Percentiles rank a stretch among this genome's conserved stretches.
Evolutionary conservation across 2,113 vertebrate genomes (phyloP).

Genomic region (Gyps fulvus): DNA sequence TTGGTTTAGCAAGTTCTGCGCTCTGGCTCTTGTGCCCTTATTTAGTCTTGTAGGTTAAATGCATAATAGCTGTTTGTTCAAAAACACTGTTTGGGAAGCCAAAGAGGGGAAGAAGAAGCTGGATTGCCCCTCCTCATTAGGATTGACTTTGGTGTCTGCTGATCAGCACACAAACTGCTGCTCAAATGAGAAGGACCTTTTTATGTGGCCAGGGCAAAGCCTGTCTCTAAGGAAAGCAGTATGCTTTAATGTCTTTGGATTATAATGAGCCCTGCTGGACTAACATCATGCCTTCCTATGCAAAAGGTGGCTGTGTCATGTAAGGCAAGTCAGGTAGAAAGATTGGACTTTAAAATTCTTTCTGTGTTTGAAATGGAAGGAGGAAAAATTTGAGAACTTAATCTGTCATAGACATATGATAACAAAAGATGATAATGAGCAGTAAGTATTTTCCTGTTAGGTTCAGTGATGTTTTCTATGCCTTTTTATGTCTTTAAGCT

Average conservation of each 20-base stretch:
- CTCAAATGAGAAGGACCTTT: neutral
- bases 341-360: neutral
- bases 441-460: neutral
- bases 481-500: neutral
- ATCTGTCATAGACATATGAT: neutral
- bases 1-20: neutral
- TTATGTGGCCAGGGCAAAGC: neutral
- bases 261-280: neutral
- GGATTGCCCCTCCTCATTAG: neutral
- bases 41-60: neutral
- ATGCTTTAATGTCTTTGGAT: neutral
- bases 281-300: neutral
- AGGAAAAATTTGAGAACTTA: neutral
- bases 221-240: neutral
- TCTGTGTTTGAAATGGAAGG: neutral
- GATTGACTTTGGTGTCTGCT: neutral
- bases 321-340: neutral
- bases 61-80: neutral
- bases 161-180: neutral
- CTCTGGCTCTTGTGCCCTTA: neutral
- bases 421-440: neutral
- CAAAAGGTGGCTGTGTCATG: neutral
- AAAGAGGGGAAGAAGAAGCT: neutral
- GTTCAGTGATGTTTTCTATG: neutral
- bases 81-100: neutral